Evolutionary conservation across 2,797 vertebrate species (phyloP).

Genomic region (Loriculus beryllinus): DNA sequence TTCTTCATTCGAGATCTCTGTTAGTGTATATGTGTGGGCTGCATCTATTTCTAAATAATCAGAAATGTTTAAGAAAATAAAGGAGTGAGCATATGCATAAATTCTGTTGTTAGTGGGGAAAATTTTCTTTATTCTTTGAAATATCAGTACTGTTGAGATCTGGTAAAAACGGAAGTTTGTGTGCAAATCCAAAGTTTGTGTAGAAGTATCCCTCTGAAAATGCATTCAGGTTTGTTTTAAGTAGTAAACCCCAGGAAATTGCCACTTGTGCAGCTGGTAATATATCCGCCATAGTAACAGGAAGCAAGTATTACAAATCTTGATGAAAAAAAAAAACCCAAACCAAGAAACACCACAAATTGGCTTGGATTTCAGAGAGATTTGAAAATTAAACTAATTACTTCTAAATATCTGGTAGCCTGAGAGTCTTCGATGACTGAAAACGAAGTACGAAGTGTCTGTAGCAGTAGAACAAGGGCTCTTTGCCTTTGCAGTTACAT

Average conservation of each 20-base stretch:
- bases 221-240: background rate
- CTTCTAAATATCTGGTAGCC: background rate
- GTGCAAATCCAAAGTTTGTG: background rate
- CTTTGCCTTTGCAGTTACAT: background rate
- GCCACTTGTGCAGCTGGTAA: background rate
- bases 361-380: background rate
- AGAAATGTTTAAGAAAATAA: background rate
- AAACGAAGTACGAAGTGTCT: background rate
- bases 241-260: background rate
- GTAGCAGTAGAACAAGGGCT: background rate
- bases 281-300: background rate
- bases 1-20: background rate
- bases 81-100: background rate
- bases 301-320: background rate
- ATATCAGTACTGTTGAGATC: background rate
- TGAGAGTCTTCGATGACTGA: background rate
- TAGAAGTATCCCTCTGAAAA: background rate
- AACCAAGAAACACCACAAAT: background rate
- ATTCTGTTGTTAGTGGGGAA: background rate
- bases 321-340: background rate
- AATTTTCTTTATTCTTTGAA: background rate
- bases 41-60: background rate
- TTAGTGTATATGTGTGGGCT: background rate
- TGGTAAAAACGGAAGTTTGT: background rate
- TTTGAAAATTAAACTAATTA: background rate